Conservation (phyloP, 1,140 invertebrate species). For the Trissolcus basalis region DNA sequence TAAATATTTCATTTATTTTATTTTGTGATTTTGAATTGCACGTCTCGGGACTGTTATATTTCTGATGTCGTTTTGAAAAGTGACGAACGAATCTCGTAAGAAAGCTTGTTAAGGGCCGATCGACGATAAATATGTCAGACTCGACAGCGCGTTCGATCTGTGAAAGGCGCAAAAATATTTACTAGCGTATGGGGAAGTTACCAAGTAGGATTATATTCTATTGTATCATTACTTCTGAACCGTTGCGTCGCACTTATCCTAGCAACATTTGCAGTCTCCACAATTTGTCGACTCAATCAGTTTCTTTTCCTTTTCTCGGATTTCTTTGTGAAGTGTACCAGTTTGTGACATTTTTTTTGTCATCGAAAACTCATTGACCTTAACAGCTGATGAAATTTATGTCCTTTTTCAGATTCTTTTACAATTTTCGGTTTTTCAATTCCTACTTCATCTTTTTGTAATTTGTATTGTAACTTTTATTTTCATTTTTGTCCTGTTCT, state of each 20-base stretch:
- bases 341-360: conserved; percentile 31
- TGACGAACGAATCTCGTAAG: conserved; percentile 2
- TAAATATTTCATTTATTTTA: too few species aligned
- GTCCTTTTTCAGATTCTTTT: too few species aligned
- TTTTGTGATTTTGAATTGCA: too few species aligned
- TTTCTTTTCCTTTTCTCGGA: conserved; percentile 16
- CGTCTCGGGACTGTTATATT: too few species aligned
- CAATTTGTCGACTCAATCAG: conserved; percentile 48
- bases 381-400: conserved; percentile 1
- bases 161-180: conserved; percentile 58
- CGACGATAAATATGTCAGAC: conserved; percentile 64
- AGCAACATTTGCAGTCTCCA: conserved; percentile 28
- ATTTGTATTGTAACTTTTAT: too few species aligned
- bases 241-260: conserved; percentile 57
- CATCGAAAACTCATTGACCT: conserved; percentile 26
- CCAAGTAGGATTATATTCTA: conserved; percentile 45
- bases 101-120: conserved; percentile 31
- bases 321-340: background rate
- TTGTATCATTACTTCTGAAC: conserved; percentile 63
- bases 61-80: too few species aligned
- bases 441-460: too few species aligned
- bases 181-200: conserved; percentile 44
- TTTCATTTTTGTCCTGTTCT: too few species aligned
- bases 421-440: too few species aligned
- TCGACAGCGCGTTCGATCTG: conserved; percentile 31